Conservation (phyloP, 2,113 vertebrate genomes). For the Indri indri region DNA sequence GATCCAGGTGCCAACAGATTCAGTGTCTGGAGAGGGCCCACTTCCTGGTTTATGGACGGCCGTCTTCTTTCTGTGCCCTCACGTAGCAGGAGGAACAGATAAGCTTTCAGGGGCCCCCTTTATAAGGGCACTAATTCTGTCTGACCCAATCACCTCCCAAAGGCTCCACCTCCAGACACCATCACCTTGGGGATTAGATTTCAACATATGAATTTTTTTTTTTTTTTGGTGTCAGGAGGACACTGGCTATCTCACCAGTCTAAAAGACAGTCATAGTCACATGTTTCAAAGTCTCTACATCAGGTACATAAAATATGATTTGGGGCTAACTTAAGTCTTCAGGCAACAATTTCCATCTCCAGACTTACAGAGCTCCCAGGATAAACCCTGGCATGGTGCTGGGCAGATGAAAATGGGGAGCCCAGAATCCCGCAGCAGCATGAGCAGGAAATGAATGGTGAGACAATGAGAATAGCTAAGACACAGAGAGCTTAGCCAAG, state of each 20-base stretch:
- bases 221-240: no score
- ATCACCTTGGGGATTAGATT: background rate
- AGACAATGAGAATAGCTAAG: background rate
- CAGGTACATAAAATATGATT: background rate
- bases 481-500: background rate
- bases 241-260: background rate
- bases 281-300: background rate
- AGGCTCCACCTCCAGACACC: background rate
- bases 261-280: background rate
- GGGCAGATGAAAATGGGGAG: background rate
- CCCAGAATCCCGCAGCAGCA: background rate
- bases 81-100: background rate
- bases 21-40: background rate
- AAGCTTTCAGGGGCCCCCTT: background rate
- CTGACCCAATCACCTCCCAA: background rate
- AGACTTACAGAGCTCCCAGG: background rate
- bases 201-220: background rate
- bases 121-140: background rate
- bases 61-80: background rate
- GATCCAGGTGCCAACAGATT: background rate
- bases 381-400: background rate
- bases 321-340: background rate
- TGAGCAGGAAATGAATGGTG: background rate
- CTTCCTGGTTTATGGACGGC: background rate
- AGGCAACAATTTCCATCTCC: background rate